Evolutionary conservation across 2,797 vertebrate species (phyloP), one percentile per base, ranked within the genome.

Genomic region (Acipenser transmontanus): DNA sequence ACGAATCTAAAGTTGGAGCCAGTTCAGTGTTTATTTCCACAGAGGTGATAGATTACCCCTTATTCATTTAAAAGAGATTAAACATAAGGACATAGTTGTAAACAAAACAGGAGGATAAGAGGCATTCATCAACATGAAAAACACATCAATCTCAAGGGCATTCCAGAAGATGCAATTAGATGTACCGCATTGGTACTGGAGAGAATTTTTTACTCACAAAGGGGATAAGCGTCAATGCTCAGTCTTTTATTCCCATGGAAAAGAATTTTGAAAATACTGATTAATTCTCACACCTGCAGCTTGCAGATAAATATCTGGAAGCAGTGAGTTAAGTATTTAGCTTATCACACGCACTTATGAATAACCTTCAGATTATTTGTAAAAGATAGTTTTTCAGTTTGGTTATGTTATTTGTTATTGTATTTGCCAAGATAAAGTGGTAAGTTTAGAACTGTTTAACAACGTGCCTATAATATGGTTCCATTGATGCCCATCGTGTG

Each of bases 221-320:
- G 34, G 49, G 10, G 12, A 13, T 34, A 13, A 54, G 63, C 10
- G 34, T 47, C 61, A 52, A 14, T 34, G 50, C 52, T 64, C 13
- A 20, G 12, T 52, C 14, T 64, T 50, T 14, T n/a, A 64, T 10
- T 14, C 14, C 49, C 11, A 50, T 8, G 20, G 63, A 64, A 17
- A 51, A 51, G 49, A 51, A 50, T 20, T 52, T 52, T 20, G 13
- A 10, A 64, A 64, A 47, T 52, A 50, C 63, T 9, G 63, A 52
- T 64, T 64, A 54, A 11, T 64, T 52, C 63, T 64, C 13, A 64
- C 50, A 64, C 14, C 20, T 49, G 8, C 50, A 52, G 13, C 13
- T 17, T 8, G 50, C 63, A 20, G 50, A 64, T 54, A 12, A 13
- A 11, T 11, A 64, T 63, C 50, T 14, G 51, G 63, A 52, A 51